Evolutionary conservation across 2,797 vertebrate species (phyloP), one percentile per base, ranked within the genome.

Genomic region (Chaenodraco wilsoni): DNA sequence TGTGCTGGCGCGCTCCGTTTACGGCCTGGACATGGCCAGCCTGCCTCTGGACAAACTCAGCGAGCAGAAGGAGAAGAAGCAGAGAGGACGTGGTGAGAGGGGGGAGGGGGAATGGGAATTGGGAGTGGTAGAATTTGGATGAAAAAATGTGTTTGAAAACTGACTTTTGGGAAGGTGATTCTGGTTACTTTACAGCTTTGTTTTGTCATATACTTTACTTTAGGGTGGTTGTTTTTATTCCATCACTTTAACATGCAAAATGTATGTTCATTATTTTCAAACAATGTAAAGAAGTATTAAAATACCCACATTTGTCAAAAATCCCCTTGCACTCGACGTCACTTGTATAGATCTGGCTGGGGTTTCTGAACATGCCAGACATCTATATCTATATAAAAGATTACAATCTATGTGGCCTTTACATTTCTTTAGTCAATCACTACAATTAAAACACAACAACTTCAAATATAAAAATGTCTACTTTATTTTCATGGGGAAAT

Each of bases 61-160:
- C 52, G 98, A 99, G 58, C 98, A 99, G 88, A 99, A 99, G 84
- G 97, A 99, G 82, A 99, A 98, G 88, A 99, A 96, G 73, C 98
- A 99, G 88, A 94, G 98, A 72, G 97, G 97, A 82, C 95, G 97
- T 92, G 98, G 98, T 98, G 89, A 55, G 89, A 62, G 16, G 43
- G 45, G 17, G 48, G 44, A 9, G 15, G 7, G 1, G 0, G 17
- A 75, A 44, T 51, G 40, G n/a, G 31, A 44, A 52, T 27, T 43
- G 11, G 52, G 49, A 58, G 33, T 43, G 21, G 46, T 63, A 13
- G 11, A 71, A 49, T 69, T 58, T 71, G 16, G 31, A 16, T 40
- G 5, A 19, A 5, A 55, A 23, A 48, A 65, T 37, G 21, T 4
- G 15, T 49, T 64, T 67, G 4, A 61, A 61, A 37, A 41, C 10